phyloP scores from a whole-genome alignment of 2,797 vertebrate species.

The Sylvia borin region DNA sequence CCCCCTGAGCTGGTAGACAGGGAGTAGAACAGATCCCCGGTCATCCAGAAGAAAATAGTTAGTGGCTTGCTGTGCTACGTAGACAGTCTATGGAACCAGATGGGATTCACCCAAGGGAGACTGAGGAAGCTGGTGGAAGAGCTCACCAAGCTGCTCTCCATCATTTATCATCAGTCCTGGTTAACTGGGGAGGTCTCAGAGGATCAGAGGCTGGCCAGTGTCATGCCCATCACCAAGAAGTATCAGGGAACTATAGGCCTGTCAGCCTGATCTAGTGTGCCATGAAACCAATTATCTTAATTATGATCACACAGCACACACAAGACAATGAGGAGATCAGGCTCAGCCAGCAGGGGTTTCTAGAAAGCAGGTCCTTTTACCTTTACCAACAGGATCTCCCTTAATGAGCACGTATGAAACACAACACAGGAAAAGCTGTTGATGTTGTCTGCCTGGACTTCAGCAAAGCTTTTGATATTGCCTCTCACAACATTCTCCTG shows the following conservation, averaged over 20 bases:
- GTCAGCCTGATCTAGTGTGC: not conserved
- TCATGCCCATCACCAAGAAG: not conserved
- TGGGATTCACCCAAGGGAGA: not conserved
- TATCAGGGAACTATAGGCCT: not conserved
- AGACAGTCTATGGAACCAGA: not conserved
- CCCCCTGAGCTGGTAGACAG: not conserved
- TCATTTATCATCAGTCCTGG: not conserved
- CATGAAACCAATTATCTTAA: not conserved
- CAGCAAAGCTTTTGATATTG: not conserved
- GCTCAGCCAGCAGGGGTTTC: not conserved
- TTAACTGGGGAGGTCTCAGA: not conserved
- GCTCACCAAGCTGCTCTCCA: not conserved
- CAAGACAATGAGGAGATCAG: accelerated
- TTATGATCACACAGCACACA: not conserved
- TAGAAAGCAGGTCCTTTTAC: not conserved
- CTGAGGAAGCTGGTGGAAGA: not conserved
- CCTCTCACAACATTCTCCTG: not conserved
- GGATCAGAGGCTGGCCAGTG: not conserved
- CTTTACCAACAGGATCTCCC: not conserved
- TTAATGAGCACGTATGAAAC: not conserved
- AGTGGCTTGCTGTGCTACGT: not conserved
- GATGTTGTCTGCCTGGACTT: not conserved
- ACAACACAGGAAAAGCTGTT: not conserved
- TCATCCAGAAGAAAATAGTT: not conserved
- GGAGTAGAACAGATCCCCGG: not conserved